phyloP scores from a whole-genome alignment of 53 echinoderm and acorn worm genomes.

The Luidia sarsii region DNA sequence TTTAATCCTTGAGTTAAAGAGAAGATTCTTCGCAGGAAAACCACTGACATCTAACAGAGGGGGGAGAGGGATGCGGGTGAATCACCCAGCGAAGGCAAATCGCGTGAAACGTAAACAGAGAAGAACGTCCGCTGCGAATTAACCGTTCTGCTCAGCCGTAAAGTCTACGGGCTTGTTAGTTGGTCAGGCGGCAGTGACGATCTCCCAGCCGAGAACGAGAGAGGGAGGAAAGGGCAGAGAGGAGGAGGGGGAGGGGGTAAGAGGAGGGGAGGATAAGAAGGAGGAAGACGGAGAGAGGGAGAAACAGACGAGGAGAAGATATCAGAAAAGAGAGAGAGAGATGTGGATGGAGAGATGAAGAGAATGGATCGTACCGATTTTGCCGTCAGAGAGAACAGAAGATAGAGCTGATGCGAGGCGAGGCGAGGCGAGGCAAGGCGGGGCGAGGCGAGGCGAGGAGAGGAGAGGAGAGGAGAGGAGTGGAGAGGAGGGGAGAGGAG shows the following conservation, averaged over 20 bases:
- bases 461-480: no score
- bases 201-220: background rate
- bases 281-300: background rate
- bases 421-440: no score
- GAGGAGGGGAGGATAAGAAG: background rate
- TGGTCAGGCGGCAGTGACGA: conserved; percentile 30
- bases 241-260: no score
- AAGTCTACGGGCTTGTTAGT: conserved; percentile 39
- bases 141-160: conserved; percentile 35
- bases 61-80: background rate
- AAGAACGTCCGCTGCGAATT: conserved; percentile 41
- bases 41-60: conserved; percentile 24
- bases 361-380: conserved; percentile 3
- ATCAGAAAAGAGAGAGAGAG: no score
- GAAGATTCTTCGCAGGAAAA: conserved; percentile 4
- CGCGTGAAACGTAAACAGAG: conserved; percentile 43
- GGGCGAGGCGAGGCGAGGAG: no score
- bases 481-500: no score
- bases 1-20: background rate
- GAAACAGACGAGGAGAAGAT: no score
- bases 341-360: no score
- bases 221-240: background rate
- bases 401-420: background rate
- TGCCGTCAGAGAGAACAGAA: conserved; percentile 6
- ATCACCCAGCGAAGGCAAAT: conserved; percentile 30